A percentile compares a stretch with the other conserved stretches of the same genome.
These are phyloP conservation scores for Tinea semifulvella DNA, from an alignment of 2,888 invertebrate species.

Conservation along the genomic window DNA sequence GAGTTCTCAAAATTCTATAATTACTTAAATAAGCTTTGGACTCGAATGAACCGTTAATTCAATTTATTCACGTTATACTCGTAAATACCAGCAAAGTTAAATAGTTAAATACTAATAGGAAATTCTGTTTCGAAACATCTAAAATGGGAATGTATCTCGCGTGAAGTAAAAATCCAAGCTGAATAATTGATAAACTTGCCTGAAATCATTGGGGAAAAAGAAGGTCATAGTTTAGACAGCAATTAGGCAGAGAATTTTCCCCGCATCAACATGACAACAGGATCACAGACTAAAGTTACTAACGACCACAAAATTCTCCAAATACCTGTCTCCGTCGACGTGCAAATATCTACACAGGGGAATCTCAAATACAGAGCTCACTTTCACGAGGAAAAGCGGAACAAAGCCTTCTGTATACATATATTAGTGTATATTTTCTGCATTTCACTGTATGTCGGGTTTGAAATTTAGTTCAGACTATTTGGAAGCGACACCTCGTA, in stretches of 20 bases:
- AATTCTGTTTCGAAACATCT: too few species aligned
- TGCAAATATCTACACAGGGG: slow-evolving; percentile 11
- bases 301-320: slow-evolving; percentile 8
- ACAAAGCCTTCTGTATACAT: neutral
- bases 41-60: too few species aligned
- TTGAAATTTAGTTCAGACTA: slow-evolving; percentile 1
- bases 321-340: slow-evolving; percentile 9
- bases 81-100: too few species aligned
- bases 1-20: too few species aligned
- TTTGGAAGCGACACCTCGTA: neutral
- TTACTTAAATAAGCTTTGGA: too few species aligned
- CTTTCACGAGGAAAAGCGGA: slow-evolving; percentile 1
- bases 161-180: too few species aligned
- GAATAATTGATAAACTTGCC: too few species aligned
- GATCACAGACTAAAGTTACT: slow-evolving; percentile 7
- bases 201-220: neutral
- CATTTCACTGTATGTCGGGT: slow-evolving; percentile 1
- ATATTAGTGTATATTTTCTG: neutral
- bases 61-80: too few species aligned
- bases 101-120: too few species aligned
- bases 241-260: slow-evolving; percentile 6
- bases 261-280: slow-evolving; percentile 1
- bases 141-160: too few species aligned
- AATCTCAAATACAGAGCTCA: slow-evolving; percentile 9
- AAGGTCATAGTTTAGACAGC: neutral